A percentile compares a stretch with the other conserved stretches of the same genome.
Evolutionary conservation across 2,888 invertebrate species (phyloP).

Genomic region (Tetropium fuscum): DNA sequence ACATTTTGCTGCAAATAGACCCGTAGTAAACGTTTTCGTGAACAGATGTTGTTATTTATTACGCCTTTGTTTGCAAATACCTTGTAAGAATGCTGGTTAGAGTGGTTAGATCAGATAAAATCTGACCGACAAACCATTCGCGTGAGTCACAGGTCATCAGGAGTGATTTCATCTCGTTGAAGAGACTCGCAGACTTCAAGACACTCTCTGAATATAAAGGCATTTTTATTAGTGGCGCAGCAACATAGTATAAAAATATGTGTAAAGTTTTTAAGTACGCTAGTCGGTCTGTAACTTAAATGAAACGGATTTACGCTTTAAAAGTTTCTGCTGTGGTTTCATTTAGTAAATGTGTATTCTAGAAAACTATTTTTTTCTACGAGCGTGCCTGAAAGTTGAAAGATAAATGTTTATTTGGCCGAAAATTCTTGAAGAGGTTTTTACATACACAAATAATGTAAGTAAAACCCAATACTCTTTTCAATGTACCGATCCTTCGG

Average conservation of each 20-base stretch:
- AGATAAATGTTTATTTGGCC: too few species aligned
- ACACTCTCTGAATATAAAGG: not conserved
- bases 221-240: not conserved
- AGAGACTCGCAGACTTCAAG: slow-evolving; percentile 6
- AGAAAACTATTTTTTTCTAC: too few species aligned
- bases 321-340: too few species aligned
- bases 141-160: slow-evolving; percentile 31
- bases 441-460: too few species aligned
- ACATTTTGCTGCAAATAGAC: slow-evolving; percentile 4
- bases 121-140: slow-evolving; percentile 23
- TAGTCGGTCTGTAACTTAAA: too few species aligned
- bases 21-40: slow-evolving; percentile 26
- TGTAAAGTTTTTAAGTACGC: not conserved
- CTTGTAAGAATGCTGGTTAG: slow-evolving; percentile 16
- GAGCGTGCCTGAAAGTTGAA: too few species aligned
- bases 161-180: slow-evolving; percentile 28
- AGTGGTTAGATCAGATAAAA: slow-evolving; percentile 25
- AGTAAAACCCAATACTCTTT: too few species aligned
- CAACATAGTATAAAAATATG: not conserved
- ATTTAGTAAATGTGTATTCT: too few species aligned
- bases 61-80: slow-evolving; percentile 36
- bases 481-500: too few species aligned
- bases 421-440: too few species aligned
- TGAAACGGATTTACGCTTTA: too few species aligned
- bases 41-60: slow-evolving; percentile 40